A percentile compares a stretch with the other conserved stretches of the same genome.
Conservation (phyloP, 2,797 vertebrate genomes). For the Ambastaia sidthimunki region DNA sequence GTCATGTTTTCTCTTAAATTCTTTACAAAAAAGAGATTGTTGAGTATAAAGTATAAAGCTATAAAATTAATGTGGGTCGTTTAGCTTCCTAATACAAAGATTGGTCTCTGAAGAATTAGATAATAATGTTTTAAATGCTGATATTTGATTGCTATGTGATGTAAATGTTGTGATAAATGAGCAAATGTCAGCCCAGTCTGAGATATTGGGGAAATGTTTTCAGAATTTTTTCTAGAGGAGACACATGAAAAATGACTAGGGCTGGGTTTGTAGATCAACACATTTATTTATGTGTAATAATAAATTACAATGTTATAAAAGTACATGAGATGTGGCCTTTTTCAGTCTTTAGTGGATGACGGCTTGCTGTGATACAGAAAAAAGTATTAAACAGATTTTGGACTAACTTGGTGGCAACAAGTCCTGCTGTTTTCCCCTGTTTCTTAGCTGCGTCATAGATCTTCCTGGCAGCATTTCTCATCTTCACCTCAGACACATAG, state of each 20-base stretch:
- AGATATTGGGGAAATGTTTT: too few relatives aligned
- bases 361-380: constrained; percentile 41
- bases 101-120: background rate
- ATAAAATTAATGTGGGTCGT: background rate
- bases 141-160: too few relatives aligned
- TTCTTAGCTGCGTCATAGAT: constrained; percentile 84
- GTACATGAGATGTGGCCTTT: constrained; percentile 1
- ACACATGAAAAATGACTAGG: background rate
- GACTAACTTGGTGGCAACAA: constrained; percentile 84
- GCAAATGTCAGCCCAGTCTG: background rate
- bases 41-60: background rate
- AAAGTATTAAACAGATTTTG: constrained; percentile 47
- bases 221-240: background rate
- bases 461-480: constrained; percentile 85
- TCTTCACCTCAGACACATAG: constrained; percentile 84
- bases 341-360: constrained; percentile 28
- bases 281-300: background rate
- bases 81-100: background rate
- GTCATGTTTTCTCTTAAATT: background rate
- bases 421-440: constrained; percentile 84
- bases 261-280: background rate
- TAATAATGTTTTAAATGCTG: background rate
- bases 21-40: background rate
- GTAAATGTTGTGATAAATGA: background rate
- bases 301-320: constrained; percentile 1